phyloP scores from a whole-genome alignment of 1,140 invertebrate species.

The Atta colombica region DNA sequence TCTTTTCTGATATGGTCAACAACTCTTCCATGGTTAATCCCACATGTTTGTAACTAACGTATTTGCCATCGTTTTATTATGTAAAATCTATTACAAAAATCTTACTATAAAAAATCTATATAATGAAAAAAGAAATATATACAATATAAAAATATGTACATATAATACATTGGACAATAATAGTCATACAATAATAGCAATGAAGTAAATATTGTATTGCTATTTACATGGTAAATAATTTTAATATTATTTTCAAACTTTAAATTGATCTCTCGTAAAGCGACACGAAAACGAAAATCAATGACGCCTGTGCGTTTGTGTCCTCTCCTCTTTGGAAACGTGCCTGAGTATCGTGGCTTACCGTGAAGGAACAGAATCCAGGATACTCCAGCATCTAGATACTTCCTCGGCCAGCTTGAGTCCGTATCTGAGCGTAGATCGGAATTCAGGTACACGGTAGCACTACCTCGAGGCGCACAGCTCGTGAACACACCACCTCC shows the following conservation, averaged over 20 bases:
- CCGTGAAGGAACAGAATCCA: conserved; percentile 80
- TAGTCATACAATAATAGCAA: neutral
- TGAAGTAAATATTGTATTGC: neutral
- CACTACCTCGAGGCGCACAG: conserved; percentile 83
- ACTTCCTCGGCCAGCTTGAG: conserved; percentile 80
- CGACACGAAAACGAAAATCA: neutral
- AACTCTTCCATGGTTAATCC: neutral
- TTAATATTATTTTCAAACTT: neutral
- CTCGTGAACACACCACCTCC: conserved; percentile 83
- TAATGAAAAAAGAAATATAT: neutral
- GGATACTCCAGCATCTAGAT: conserved; percentile 83
- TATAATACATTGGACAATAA: conserved; percentile 4
- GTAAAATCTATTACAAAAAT: too few relatives aligned
- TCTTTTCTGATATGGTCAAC: neutral
- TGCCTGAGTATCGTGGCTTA: conserved; percentile 52
- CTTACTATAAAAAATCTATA: neutral
- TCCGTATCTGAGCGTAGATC: conserved; percentile 84
- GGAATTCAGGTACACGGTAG: conserved; percentile 86
- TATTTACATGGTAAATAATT: neutral
- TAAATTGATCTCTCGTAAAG: neutral
- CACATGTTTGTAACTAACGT: neutral
- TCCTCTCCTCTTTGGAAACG: conserved; percentile 64
- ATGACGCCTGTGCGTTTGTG: neutral
- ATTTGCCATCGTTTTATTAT: neutral
- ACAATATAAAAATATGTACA: neutral